Conservation (phyloP, 2,888 invertebrate genomes). For the Spisula subtruncata region DNA sequence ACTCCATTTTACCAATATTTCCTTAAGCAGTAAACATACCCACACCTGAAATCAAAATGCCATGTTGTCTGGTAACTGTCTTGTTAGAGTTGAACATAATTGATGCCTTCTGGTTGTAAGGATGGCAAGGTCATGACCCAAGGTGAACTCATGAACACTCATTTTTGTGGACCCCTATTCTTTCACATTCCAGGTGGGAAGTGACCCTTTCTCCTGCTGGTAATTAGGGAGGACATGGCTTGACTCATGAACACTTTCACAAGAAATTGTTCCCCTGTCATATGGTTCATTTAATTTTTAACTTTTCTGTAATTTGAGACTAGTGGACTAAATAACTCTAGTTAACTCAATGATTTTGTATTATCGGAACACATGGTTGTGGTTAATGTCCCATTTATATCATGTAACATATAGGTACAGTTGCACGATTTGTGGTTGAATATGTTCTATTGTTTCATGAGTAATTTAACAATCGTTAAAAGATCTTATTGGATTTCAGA, state of each 20-base stretch:
- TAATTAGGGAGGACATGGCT: constrained; percentile 53
- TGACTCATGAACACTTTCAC: constrained; percentile 63
- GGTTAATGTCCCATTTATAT: constrained; percentile 19
- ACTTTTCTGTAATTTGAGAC: constrained; percentile 31
- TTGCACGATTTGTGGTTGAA: neutral
- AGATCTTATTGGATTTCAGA: neutral
- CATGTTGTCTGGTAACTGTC: constrained; percentile 19
- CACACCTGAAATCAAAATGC: constrained; percentile 16
- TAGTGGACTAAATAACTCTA: constrained; percentile 27
- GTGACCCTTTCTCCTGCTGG: constrained; percentile 56
- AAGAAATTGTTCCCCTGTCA: constrained; percentile 56
- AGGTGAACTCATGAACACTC: constrained; percentile 44
- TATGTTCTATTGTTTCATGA: constrained; percentile 22
- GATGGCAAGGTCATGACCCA: neutral
- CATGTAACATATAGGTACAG: neutral
- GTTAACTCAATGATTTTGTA: constrained; percentile 23
- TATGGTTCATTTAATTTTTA: constrained; percentile 58
- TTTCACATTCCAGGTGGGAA: constrained; percentile 42
- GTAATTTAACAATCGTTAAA: neutral
- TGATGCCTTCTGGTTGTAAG: neutral
- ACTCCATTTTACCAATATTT: neutral
- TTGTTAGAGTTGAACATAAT: constrained; percentile 9
- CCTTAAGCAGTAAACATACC: neutral
- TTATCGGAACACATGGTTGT: neutral
- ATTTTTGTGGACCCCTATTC: constrained; percentile 30